phyloP scores from a whole-genome alignment of 2,888 invertebrate species.

The Chrysodeixis includens region DNA sequence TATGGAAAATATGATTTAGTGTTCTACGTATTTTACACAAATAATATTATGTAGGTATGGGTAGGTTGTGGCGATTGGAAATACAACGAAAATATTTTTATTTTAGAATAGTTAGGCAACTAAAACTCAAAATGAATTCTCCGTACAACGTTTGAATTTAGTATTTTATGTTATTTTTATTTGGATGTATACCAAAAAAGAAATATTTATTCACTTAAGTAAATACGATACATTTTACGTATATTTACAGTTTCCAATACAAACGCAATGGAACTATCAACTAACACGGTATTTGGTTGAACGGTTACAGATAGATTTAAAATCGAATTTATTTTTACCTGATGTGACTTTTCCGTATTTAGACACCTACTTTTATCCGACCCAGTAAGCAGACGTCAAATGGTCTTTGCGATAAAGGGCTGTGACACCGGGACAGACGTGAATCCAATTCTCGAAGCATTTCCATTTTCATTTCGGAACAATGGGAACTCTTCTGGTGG shows the following conservation, averaged over 20 bases:
- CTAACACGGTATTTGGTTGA: neutral
- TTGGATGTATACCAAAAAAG: no score
- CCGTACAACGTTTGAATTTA: no score
- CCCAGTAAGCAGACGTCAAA: constrained; percentile 15
- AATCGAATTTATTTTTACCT: neutral
- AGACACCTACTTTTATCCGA: neutral
- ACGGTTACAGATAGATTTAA: neutral
- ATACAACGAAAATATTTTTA: no score
- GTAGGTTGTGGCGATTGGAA: no score
- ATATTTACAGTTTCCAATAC: neutral
- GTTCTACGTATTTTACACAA: no score
- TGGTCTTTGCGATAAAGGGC: constrained; percentile 10
- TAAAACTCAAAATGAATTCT: no score
- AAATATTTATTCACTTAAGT: no score
- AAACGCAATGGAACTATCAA: neutral
- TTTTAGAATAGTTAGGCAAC: no score
- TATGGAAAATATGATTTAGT: no score
- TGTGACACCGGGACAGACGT: constrained; percentile 9
- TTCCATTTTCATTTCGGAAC: constrained; percentile 3
- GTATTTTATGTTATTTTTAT: no score
- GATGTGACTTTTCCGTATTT: neutral
- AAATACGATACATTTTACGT: no score
- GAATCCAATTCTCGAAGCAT: constrained; percentile 8
- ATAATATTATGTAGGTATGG: no score
- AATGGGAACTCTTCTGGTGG: neutral